phyloP scores from a whole-genome alignment of 2,113 vertebrate species.

The Corvus moneduloides region DNA sequence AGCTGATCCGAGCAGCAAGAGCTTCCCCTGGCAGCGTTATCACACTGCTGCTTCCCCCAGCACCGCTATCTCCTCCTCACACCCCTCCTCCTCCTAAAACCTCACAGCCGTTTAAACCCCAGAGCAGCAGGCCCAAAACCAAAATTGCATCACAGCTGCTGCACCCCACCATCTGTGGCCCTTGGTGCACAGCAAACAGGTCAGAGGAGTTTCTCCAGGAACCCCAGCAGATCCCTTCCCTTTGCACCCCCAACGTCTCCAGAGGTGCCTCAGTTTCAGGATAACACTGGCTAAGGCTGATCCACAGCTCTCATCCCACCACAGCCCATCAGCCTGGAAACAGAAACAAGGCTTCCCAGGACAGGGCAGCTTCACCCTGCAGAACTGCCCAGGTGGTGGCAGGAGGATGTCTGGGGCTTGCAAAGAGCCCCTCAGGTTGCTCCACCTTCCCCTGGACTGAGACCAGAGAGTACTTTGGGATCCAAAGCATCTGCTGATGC shows the following conservation, averaged over 20 bases:
- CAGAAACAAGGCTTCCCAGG: neutral
- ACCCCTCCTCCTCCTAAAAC: neutral
- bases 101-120: fast-evolving
- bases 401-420: neutral
- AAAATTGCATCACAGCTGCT: neutral
- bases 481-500: neutral
- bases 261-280: neutral
- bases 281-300: neutral
- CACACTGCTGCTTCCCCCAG: fast-evolving
- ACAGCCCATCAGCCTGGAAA: neutral
- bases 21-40: fast-evolving
- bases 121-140: neutral
- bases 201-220: neutral
- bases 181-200: neutral
- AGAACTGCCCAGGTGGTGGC: neutral
- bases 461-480: neutral
- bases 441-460: neutral
- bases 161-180: neutral
- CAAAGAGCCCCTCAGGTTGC: neutral
- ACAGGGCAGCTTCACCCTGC: neutral
- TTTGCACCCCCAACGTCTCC: fast-evolving
- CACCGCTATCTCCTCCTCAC: neutral
- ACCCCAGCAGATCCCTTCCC: neutral
- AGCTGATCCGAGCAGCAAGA: neutral
- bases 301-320: neutral